Conservation (phyloP, 2,797 vertebrate genomes). For the Platyrinchus mystaceus region DNA sequence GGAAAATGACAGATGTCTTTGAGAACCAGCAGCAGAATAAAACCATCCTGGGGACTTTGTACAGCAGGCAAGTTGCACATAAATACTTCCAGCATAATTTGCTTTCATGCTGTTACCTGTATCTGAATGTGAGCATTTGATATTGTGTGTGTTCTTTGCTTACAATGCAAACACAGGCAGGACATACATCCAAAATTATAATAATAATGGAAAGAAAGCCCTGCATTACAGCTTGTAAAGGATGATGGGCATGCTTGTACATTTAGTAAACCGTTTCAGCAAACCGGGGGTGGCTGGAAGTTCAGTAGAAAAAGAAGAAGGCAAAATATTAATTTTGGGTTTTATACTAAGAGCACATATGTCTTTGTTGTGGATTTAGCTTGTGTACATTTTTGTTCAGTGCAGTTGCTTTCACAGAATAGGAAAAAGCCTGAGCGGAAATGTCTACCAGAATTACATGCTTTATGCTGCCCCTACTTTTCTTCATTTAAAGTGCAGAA, state of each 20-base stretch:
- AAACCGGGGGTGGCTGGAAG: fast-evolving
- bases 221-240: not conserved
- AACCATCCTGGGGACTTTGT: not conserved
- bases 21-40: not conserved
- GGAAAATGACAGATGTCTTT: not conserved
- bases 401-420: not conserved
- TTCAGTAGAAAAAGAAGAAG: not conserved
- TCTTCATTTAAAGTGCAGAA: not conserved
- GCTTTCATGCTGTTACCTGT: not conserved
- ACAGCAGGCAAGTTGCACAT: not conserved
- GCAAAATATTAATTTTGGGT: not conserved
- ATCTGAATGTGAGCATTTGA: not conserved
- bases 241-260: not conserved
- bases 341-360: not conserved
- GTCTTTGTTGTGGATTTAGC: not conserved
- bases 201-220: not conserved
- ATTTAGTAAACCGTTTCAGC: not conserved
- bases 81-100: not conserved
- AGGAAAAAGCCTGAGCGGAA: not conserved
- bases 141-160: not conserved
- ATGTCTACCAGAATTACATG: not conserved
- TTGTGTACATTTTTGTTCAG: not conserved
- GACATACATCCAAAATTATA: not conserved
- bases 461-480: not conserved
- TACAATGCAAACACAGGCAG: not conserved